Conservation (phyloP, 2,797 vertebrate genomes). For the Sebastes alutus region DNA sequence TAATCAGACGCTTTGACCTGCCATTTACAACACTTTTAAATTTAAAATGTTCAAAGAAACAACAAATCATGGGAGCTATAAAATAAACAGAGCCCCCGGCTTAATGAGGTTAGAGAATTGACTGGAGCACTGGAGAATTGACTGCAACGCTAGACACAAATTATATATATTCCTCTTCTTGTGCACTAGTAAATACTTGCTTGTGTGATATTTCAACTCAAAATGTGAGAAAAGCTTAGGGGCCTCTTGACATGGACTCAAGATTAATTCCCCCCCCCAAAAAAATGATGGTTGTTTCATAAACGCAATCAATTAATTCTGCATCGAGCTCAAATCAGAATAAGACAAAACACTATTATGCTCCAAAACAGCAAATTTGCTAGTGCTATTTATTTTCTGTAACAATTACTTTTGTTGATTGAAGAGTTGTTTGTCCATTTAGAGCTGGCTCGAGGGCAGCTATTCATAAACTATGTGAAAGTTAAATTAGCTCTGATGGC, state of each 20-base stretch:
- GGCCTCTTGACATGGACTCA: conserved; percentile 10
- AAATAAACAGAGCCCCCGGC: conserved; percentile 46
- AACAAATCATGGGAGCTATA: conserved; percentile 29
- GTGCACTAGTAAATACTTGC: conserved; percentile 25
- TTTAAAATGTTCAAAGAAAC: conserved; percentile 39
- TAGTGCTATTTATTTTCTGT: background rate
- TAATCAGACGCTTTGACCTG: conserved; percentile 19
- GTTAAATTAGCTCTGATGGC: conserved; percentile 33
- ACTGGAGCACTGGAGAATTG: conserved; percentile 32
- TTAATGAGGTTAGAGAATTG: conserved; percentile 60
- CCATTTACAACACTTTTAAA: conserved; percentile 31
- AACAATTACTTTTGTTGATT: conserved; percentile 11
- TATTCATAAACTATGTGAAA: conserved; percentile 24
- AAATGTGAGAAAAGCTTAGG: conserved; percentile 8
- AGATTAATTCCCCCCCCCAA: conserved; percentile 6
- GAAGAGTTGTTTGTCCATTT: conserved; percentile 21
- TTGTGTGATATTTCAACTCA: conserved; percentile 28
- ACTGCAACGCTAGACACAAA: conserved; percentile 28
- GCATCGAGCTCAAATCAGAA: background rate
- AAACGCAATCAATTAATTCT: conserved; percentile 41
- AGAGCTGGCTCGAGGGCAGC: conserved; percentile 11
- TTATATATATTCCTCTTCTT: conserved; percentile 13
- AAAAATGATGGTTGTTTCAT: conserved; percentile 2
- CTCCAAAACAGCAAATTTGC: conserved; percentile 11
- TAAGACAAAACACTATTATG: conserved; percentile 10